These are phyloP conservation scores for Parasteatoda lunata DNA, from an alignment of 2,888 invertebrate genomes.

Conservation along the genomic window DNA sequence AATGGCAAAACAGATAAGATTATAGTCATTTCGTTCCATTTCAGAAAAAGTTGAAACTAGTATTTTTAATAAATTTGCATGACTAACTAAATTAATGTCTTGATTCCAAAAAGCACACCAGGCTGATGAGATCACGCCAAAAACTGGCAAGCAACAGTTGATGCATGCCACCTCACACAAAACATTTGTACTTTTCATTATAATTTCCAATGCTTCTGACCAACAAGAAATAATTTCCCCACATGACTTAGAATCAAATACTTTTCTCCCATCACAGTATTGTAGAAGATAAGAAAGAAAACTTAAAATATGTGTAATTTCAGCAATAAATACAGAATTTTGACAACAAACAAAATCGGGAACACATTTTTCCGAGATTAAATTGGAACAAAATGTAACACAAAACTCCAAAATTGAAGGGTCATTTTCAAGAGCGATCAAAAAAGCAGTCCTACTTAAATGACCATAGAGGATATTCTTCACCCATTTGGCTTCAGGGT, in stretches of 20 bases:
- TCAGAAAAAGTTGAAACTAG: constrained; percentile 1
- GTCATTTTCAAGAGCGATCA: constrained; percentile 36
- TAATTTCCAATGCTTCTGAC: constrained; percentile 19
- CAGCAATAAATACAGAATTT: constrained; percentile 20
- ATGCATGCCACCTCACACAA: constrained; percentile 38
- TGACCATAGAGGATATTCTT: constrained; percentile 54
- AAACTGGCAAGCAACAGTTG: constrained; percentile 28
- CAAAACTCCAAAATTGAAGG: constrained; percentile 12
- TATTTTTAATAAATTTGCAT: constrained; percentile 15
- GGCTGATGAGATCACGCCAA: constrained; percentile 28
- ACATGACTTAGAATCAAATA: not conserved
- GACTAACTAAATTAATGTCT: not conserved
- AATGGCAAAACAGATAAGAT: constrained; percentile 18
- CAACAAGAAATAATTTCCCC: constrained; percentile 9
- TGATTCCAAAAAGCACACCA: constrained; percentile 35
- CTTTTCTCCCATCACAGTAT: constrained; percentile 36
- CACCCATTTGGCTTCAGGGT: constrained; percentile 48
- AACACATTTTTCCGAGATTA: constrained; percentile 2
- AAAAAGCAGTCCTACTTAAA: constrained; percentile 42
- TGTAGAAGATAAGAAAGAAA: constrained; percentile 46
- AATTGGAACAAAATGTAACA: constrained; percentile 38
- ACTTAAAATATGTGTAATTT: constrained; percentile 48
- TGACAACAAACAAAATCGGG: constrained; percentile 23
- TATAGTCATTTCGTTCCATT: not conserved
- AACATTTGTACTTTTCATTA: constrained; percentile 38